Percentiles rank a stretch among this genome's conserved stretches.
Evolutionary conservation across 1,140 invertebrate species (phyloP).

Genomic region (Zaprionus ghesquierei): DNA sequence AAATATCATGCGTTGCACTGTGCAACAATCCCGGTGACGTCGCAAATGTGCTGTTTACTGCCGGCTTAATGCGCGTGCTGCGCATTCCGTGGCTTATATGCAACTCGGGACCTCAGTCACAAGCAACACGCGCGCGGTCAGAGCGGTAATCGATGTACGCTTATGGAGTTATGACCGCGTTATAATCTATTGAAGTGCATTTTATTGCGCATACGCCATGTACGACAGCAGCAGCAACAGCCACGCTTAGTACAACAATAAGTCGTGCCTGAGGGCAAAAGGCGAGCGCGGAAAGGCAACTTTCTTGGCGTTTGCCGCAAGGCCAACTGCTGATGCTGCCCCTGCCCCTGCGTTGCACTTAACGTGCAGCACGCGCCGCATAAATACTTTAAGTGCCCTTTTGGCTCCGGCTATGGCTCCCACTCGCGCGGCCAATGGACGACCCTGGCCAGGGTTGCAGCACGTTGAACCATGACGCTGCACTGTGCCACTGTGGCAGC

Average conservation of each 20-base stretch:
- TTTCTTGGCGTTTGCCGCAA: not conserved
- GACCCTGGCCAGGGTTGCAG: not conserved
- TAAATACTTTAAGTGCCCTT: slow-evolving; percentile 63
- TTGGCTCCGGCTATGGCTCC: not conserved
- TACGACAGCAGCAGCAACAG: slow-evolving; percentile 8
- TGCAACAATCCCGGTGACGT: slow-evolving; percentile 16
- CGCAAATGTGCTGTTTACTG: slow-evolving; percentile 69
- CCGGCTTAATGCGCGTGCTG: slow-evolving; percentile 48
- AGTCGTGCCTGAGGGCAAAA: slow-evolving; percentile 1
- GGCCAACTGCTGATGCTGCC: slow-evolving; percentile 25
- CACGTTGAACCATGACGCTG: not conserved
- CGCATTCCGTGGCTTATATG: slow-evolving; percentile 55
- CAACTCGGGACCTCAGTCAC: slow-evolving; percentile 30
- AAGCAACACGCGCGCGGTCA: slow-evolving; percentile 41
- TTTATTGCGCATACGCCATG: slow-evolving; percentile 72
- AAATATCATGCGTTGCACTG: slow-evolving; percentile 4
- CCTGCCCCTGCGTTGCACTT: slow-evolving; percentile 62
- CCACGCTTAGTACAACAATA: slow-evolving; percentile 14
- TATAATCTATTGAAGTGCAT: slow-evolving; percentile 76
- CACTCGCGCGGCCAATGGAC: slow-evolving; percentile 3
- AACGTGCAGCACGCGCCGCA: slow-evolving; percentile 57
- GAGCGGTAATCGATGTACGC: slow-evolving; percentile 54
- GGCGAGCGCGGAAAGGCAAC: no score
- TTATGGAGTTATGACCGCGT: slow-evolving; percentile 58
- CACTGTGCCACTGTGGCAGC: not conserved